Evolutionary conservation across 2,113 vertebrate genomes (phyloP).

Genomic region (Hydrochoerus hydrochaeris): DNA sequence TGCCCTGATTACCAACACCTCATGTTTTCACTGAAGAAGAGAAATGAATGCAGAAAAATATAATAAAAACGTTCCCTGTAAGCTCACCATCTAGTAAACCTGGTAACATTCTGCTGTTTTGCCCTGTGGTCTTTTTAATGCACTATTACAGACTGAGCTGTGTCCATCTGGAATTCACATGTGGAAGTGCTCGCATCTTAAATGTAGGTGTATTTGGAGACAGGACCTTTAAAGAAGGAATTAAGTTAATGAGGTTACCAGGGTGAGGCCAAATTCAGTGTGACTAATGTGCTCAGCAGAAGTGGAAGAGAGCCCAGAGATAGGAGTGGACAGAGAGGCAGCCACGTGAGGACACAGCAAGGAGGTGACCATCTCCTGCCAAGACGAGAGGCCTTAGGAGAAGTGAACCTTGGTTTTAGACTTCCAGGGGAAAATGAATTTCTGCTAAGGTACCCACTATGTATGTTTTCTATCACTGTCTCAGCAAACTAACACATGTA

Average conservation of each 20-base stretch:
- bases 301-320: neutral
- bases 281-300: neutral
- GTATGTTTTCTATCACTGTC: neutral
- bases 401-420: neutral
- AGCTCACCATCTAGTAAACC: neutral
- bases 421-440: neutral
- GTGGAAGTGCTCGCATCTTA: neutral
- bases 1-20: conserved; percentile 10
- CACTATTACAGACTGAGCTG: neutral
- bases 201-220: neutral
- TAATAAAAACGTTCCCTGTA: neutral
- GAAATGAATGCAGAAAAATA: conserved; percentile 10
- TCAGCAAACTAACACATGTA: conserved; percentile 16
- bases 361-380: neutral
- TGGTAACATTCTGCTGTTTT: neutral
- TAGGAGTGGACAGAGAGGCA: neutral
- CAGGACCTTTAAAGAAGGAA: neutral
- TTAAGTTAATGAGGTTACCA: neutral
- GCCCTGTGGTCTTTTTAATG: neutral
- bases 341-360: neutral
- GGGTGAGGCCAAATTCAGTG: neutral
- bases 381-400: neutral
- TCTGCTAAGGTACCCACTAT: neutral
- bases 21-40: conserved; percentile 36
- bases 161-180: neutral